Evolutionary conservation across 2,888 invertebrate species (phyloP).

Genomic region (Drosophila prolongata): DNA sequence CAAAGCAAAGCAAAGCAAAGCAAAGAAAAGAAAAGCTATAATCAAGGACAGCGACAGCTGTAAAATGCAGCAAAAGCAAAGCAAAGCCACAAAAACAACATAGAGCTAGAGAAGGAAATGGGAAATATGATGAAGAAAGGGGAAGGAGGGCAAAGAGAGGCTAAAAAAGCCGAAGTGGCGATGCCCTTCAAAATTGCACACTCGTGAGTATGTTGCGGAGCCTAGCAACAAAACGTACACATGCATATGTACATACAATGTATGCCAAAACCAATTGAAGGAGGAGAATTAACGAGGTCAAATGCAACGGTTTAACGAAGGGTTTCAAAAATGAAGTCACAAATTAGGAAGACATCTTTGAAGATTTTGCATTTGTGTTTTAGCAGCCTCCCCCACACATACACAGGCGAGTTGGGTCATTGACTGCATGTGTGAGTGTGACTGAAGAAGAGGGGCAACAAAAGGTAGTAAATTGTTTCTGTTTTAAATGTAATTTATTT

Average conservation of each 20-base stretch:
- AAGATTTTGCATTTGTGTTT: slow-evolving; percentile 12
- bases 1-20: slow-evolving; percentile 33
- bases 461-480: slow-evolving; percentile 13
- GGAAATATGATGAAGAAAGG: slow-evolving; percentile 42
- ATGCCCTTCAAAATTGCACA: slow-evolving; percentile 67
- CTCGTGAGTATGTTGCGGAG: slow-evolving; percentile 34
- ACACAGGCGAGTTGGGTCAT: slow-evolving; percentile 32
- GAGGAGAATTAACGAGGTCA: slow-evolving; percentile 56
- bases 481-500: slow-evolving; percentile 19
- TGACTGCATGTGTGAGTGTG: slow-evolving; percentile 28
- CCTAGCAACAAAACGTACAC: slow-evolving; percentile 35
- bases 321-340: slow-evolving; percentile 25
- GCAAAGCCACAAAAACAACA: slow-evolving; percentile 47
- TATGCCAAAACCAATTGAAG: slow-evolving; percentile 53
- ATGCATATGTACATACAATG: neutral
- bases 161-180: slow-evolving; percentile 63
- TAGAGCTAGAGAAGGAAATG: slow-evolving; percentile 54
- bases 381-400: slow-evolving; percentile 17
- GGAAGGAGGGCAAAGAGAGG: slow-evolving; percentile 11
- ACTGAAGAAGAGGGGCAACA: slow-evolving; percentile 2
- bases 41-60: slow-evolving; percentile 48
- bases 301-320: slow-evolving; percentile 43
- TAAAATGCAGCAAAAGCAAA: slow-evolving; percentile 42
- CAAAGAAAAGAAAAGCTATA: slow-evolving; percentile 45
- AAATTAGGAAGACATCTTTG: slow-evolving; percentile 29